Base-by-base conservation (phyloP, 2,113 vertebrate genomes). In the Tragelaphus scriptus region DNA sequence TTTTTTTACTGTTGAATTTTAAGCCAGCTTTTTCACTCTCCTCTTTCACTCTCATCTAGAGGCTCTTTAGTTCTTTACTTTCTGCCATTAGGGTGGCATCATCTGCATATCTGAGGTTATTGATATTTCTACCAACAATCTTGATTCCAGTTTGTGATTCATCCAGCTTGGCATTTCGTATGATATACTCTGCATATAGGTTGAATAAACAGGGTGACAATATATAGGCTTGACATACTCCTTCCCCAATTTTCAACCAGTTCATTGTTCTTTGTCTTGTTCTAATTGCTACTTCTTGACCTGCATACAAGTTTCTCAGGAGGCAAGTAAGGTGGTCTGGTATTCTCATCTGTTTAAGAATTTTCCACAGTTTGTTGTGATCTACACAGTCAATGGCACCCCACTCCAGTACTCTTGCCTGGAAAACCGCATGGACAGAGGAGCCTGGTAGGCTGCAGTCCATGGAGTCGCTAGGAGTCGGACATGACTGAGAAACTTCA, bases 401-500 rank as follows among this genome's bases (percentile, higher is more conserved):
- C 58, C 11, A 28, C 58, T 59, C 58, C 58, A 59, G 25, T 26
- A 28, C 25, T 59, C 58, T 59, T 59, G 58, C 25, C 0, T 59
- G 58, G 58, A 0, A 13, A 28, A 28, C 28, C 58, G 25, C 25
- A 59, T 6, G 11, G 59, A 61, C 2, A 2, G 59, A 13, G 59
- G 26, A 28, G 26, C 59, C 59, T 28, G 26, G 59, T 28, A 11
- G 25, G 59, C 25, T 28, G 26, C 26, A 6, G 26, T 61, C 11
- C 11, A 61, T 28, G 26, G 58, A 5, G 26, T 59, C 2, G 0
- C 58, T 12, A 26, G 26, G 25, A 59, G 25, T 59, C 11, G 0
- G 58, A 59, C 58, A 26, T 0, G 0, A 59, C 58, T 59, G 58
- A 59, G 10, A 1, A 0, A 26, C 25, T 59, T 59, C 58, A 12